Evolutionary conservation across 2,888 invertebrate species (phyloP).

Genomic region (Pterobdella sp.): DNA sequence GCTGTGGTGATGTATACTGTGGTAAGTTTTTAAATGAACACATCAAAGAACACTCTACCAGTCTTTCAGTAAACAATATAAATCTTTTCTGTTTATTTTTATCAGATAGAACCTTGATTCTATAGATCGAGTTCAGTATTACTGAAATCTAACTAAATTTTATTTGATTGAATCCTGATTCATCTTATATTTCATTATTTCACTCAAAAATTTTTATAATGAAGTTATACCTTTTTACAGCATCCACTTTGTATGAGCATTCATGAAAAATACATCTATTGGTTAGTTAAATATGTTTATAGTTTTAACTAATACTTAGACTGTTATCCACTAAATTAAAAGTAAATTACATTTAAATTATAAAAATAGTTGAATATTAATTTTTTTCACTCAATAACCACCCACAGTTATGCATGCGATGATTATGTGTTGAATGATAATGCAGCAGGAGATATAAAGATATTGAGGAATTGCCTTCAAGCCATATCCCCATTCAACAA

Average conservation of each 20-base stretch:
- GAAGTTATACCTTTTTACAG: slow-evolving; percentile 38
- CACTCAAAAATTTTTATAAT: not conserved
- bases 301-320: not conserved
- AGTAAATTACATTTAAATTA: not conserved
- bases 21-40: slow-evolving; percentile 49
- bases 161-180: slow-evolving; percentile 3
- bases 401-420: slow-evolving; percentile 47
- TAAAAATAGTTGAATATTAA: not conserved
- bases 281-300: slow-evolving; percentile 41
- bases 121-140: too few relatives aligned
- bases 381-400: not conserved
- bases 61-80: too few relatives aligned
- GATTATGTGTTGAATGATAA: slow-evolving; percentile 50
- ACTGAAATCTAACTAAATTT: too few relatives aligned
- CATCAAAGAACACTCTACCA: slow-evolving; percentile 47
- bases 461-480: slow-evolving; percentile 45
- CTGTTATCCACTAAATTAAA: not conserved
- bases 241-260: slow-evolving; percentile 49
- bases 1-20: slow-evolving; percentile 48
- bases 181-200: not conserved
- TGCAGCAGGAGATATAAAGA: slow-evolving; percentile 46
- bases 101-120: too few relatives aligned
- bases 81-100: too few relatives aligned
- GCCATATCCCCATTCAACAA: slow-evolving; percentile 42
- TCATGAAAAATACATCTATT: slow-evolving; percentile 49